Evolutionary conservation across 2,113 vertebrate genomes (phyloP).

Genomic region (Rhombomys opimus): DNA sequence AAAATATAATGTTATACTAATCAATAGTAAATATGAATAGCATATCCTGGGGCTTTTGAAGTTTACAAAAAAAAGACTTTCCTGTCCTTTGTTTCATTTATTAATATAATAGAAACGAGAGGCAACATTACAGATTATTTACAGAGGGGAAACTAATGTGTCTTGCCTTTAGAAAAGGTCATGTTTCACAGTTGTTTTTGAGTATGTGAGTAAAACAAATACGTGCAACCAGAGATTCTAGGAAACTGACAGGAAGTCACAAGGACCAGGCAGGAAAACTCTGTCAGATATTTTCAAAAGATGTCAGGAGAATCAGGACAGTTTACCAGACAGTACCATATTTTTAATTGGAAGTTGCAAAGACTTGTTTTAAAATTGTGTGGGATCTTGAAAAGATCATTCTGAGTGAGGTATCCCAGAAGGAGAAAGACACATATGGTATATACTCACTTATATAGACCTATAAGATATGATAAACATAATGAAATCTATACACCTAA

Average conservation of each 20-base stretch:
- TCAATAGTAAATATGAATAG: conserved; percentile 7
- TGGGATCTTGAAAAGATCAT: too few relatives aligned
- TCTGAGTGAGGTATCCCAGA: too few relatives aligned
- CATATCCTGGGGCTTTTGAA: neutral
- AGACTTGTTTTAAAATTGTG: neutral
- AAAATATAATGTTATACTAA: neutral
- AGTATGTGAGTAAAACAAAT: neutral
- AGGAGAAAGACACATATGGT: too few relatives aligned
- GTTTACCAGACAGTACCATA: neutral
- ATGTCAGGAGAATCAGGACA: neutral
- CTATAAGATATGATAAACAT: too few relatives aligned
- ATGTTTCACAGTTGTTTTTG: neutral
- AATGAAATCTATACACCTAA: too few relatives aligned
- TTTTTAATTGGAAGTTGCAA: neutral
- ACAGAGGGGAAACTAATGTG: neutral
- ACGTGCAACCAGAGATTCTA: neutral
- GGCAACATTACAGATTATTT: neutral
- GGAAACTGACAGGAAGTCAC: neutral
- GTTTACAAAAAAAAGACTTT: neutral
- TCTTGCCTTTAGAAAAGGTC: neutral
- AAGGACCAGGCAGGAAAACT: neutral
- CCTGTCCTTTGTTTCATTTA: neutral
- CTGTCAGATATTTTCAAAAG: neutral
- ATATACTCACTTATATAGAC: too few relatives aligned
- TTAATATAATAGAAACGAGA: neutral